Percentiles rank a stretch among this genome's conserved stretches.
Conservation (phyloP, 2,888 invertebrate species). For the Tetrapedia diversipes region DNA sequence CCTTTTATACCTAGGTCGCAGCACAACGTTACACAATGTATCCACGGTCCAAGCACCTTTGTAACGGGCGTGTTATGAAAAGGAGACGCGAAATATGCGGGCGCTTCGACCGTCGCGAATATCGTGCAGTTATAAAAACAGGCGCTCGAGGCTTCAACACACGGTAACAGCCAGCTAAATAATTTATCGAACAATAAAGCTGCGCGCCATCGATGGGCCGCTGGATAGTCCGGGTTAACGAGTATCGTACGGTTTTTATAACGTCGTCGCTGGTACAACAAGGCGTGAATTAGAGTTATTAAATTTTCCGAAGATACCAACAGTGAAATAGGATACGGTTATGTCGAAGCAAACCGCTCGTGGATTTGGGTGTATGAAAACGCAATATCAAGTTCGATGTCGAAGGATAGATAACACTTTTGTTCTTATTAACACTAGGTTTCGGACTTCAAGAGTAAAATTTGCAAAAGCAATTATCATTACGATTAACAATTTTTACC, state of each 20-base stretch:
- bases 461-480: no score
- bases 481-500: no score
- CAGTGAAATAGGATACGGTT: background rate
- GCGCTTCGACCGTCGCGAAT: background rate
- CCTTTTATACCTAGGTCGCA: background rate
- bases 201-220: background rate
- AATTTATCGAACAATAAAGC: constrained; percentile 2
- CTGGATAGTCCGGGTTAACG: background rate
- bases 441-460: no score
- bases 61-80: background rate
- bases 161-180: background rate
- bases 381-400: no score
- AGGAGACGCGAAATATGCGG: background rate
- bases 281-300: background rate
- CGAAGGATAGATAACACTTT: no score
- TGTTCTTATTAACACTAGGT: no score
- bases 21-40: no score
- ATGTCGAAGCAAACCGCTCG: no score
- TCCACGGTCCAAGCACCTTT: constrained; percentile 9
- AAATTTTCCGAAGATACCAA: background rate
- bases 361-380: no score
- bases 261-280: background rate
- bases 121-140: no score
- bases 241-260: background rate
- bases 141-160: no score